Evolutionary conservation across 2,888 invertebrate species (phyloP).

Genomic region (Cheilosia variabilis): DNA sequence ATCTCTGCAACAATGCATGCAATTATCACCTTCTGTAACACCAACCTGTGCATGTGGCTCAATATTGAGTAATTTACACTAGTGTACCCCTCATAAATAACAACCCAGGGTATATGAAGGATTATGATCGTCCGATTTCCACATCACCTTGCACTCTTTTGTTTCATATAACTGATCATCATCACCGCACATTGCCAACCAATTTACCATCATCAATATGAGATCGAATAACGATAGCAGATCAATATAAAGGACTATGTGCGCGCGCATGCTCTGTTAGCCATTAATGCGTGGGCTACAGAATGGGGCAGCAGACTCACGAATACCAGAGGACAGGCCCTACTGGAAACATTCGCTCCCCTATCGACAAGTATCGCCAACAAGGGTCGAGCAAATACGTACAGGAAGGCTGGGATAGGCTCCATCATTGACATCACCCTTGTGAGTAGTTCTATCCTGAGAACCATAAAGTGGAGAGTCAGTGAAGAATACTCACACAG

Average conservation of each 20-base stretch:
- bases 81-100: constrained; percentile 43
- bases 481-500: too few species aligned
- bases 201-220: constrained; percentile 45
- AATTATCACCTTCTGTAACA: not conserved
- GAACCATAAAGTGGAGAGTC: too few species aligned
- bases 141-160: constrained; percentile 64
- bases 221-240: constrained; percentile 43
- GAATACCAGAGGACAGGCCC: too few species aligned
- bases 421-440: too few species aligned
- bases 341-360: too few species aligned
- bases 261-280: not conserved
- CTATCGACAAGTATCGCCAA: too few species aligned
- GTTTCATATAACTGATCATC: constrained; percentile 35
- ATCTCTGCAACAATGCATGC: not conserved
- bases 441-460: too few species aligned
- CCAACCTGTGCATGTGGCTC: not conserved
- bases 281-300: too few species aligned
- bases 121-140: constrained; percentile 13
- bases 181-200: not conserved
- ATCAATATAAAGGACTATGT: constrained; percentile 40
- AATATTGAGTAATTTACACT: constrained; percentile 35
- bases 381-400: too few species aligned
- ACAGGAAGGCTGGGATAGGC: too few species aligned
- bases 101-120: not conserved
- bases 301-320: too few species aligned